Base-by-base conservation (phyloP, 2,113 vertebrate species). In the Ariopsis seemanni region DNA sequence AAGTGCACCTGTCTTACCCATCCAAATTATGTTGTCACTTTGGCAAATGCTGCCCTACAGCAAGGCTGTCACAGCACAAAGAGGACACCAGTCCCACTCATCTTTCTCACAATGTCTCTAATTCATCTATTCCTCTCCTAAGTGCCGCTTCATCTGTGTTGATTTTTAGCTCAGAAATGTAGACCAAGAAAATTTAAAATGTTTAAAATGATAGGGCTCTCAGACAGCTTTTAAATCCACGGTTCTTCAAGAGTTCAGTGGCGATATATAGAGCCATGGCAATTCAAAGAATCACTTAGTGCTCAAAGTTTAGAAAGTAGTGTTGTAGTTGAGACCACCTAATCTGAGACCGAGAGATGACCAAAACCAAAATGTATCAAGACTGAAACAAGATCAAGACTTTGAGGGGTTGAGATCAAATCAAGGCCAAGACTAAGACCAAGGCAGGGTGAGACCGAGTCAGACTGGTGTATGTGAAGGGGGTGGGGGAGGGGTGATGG, bases 21-120 rank as follows among this genome's bases (percentile, higher is more conserved):
- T 86, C 85, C 74, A 86, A 79, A 86, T 67, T 79, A 78, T 79
- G n/a, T 55, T 86, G 85, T 80, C 75, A 67, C 80, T 86, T 53
- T 80, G 75, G 74, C 48, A 67, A 86, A 77, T 77, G 72, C 34
- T 85, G 72, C 84, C 75, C 60, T 77, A 86, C 60, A 67, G 75
- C 42, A 18, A 79, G n/a, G 42, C 60, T 65, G 85, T 86, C 75
- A 79, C 25, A 65, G 18, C 60, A 10, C 60, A 67, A 53, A 55
- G 74, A 17, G 22, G 57, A 85, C 72, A 60, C 71, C 25, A 17
- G 12, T 78, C 25, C 53, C 25, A 71, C 65, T 7, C 1, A 22
- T 63, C 58, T 50, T 50, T 85, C 57, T 63, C 42, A 27, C 14
- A 62, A 27, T 57, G 27, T 58, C 48, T 74, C 65, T 84, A 84